Base-by-base conservation (phyloP, 2,797 vertebrate species). In the Dendrocincla tyrannina region DNA sequence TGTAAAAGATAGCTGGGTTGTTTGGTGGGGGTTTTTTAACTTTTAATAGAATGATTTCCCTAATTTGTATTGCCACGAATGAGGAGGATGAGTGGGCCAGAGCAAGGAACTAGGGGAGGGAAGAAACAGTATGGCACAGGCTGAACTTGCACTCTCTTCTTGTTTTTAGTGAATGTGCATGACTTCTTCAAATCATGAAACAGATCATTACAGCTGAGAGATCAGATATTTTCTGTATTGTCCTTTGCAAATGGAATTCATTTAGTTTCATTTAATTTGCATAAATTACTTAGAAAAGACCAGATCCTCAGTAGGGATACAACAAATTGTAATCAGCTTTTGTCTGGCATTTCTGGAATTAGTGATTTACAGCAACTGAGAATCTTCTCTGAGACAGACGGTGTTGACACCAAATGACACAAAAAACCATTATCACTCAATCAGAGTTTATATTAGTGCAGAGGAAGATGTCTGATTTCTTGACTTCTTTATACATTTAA, bases 1-100 rank as follows among this genome's bases (percentile, higher is more conserved):
- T 78, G 35, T 32, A 23, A 49, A 81, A 85, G 7, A n/a, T 2
- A 19, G 13, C 37, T 58, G 58, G 53, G 9, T 59, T 58, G 23
- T 0, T 13, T 46, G 23, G 0, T 8, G 0, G 3, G 0, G 11
- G 0, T 2, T 18, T 66, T 42, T 62, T 28, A 4, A 5, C 17
- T 85, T 78, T 75, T 12, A 72, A 53, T 15, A 28, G 17, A 49
- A 49, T 5, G 0, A 74, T 41, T 67, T 52, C 37, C 53, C 25
- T 52, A 10, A 52, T 32, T 28, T n/a, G 7, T 13, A 1, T 4
- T 62, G 44, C 25, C 11, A 30, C 19, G 53, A 17, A 27, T 39
- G 49, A 53, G n/a, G 17, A 47, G 37, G 32, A 18, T 70, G 73
- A 63, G 20, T 10, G 11, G 24, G 23, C 13, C 49, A 72, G n/a